phyloP scores from a whole-genome alignment of 2,113 vertebrate species.

The Mus musculus region GRCm39 chr19:20432001-20432500 shows the following conservation, averaged over 20 bases:
- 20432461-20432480: neutral
- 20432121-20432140: neutral
- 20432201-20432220: neutral
- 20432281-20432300: neutral
- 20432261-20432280: neutral
- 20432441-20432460: neutral
- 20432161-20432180: neutral
- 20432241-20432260: neutral
- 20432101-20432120: slow-evolving; percentile 40
- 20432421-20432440: neutral
- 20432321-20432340: neutral
- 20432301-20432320: neutral
- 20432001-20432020: slow-evolving; percentile 40
- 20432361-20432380: neutral
- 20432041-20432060: slow-evolving; percentile 17
- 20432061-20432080: neutral
- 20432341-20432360: slow-evolving; percentile 9
- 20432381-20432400: neutral
- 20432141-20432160: neutral
- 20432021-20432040: neutral
- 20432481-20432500: neutral
- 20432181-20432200: slow-evolving; percentile 6
- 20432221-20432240: neutral
- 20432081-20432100: slow-evolving; percentile 20
- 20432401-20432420: neutral